These are phyloP conservation scores for Megalonaias nervosa DNA, from an alignment of 1,140 invertebrate genomes.

Conservation along the genomic window DNA sequence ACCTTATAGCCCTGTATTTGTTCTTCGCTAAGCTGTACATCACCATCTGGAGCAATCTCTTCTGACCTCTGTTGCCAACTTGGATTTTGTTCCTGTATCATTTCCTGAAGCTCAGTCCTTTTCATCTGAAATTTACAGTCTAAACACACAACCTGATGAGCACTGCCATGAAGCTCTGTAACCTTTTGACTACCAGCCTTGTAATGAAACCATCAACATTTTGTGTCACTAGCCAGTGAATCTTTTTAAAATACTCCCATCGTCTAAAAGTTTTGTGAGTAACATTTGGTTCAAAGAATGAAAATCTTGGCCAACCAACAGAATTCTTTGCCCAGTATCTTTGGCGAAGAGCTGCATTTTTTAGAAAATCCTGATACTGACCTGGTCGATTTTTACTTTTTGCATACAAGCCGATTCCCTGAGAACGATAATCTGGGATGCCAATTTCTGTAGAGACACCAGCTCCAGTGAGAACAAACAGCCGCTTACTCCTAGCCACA, in stretches of 20 bases:
- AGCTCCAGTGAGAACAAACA: slow-evolving; percentile 88
- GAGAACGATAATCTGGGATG: slow-evolving; percentile 93
- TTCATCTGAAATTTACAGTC: slow-evolving; percentile 81
- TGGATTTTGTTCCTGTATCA: slow-evolving; percentile 82
- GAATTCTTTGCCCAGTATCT: slow-evolving; percentile 98
- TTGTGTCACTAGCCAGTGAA: slow-evolving; percentile 84
- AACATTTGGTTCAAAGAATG: slow-evolving; percentile 73
- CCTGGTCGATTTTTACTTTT: slow-evolving; percentile 86
- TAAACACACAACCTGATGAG: slow-evolving; percentile 85
- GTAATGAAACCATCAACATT: slow-evolving; percentile 95
- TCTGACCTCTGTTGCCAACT: slow-evolving; percentile 75
- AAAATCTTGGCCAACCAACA: slow-evolving; percentile 88
- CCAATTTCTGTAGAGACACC: slow-evolving; percentile 97
- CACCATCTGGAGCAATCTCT: slow-evolving; percentile 91
- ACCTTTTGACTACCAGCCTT: slow-evolving; percentile 91
- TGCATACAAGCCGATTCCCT: slow-evolving; percentile 93
- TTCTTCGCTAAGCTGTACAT: slow-evolving; percentile 85
- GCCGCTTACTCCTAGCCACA: slow-evolving; percentile 70
- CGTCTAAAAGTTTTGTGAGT: slow-evolving; percentile 72
- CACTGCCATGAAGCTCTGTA: slow-evolving; percentile 94
- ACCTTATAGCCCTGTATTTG: slow-evolving; percentile 69
- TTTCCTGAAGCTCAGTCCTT: slow-evolving; percentile 83
- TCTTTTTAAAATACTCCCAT: slow-evolving; percentile 72
- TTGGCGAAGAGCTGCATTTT: slow-evolving; percentile 79
- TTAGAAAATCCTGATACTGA: slow-evolving; percentile 84